A percentile compares a stretch with the other conserved stretches of the same genome.
Evolutionary conservation across 2,888 invertebrate species (phyloP).

Genomic region (Synanthedon tipuliformis): DNA sequence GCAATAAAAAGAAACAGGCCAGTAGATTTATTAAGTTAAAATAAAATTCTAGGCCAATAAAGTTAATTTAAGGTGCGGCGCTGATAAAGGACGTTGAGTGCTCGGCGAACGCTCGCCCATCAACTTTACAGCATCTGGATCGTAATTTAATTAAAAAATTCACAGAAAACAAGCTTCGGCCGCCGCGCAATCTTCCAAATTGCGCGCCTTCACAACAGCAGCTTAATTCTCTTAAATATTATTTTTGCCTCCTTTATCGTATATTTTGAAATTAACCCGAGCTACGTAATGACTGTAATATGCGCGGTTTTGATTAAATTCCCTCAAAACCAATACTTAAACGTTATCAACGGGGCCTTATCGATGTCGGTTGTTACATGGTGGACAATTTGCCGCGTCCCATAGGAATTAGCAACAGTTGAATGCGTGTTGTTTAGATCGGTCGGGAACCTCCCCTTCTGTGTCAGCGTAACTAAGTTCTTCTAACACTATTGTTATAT

Average conservation of each 20-base stretch:
- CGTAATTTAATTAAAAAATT: conserved; percentile 70
- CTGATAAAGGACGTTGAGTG: conserved; percentile 6
- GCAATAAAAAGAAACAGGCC: not conserved
- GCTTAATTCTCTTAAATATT: conserved; percentile 64
- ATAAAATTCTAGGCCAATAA: not conserved
- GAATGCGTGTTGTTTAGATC: conserved; percentile 1
- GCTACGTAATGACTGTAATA: conserved; percentile 56
- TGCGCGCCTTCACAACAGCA: conserved; percentile 48
- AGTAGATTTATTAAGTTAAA: not conserved
- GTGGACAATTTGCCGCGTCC: conserved; percentile 26
- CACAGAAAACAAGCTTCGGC: conserved; percentile 55
- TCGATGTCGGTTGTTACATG: conserved; percentile 17
- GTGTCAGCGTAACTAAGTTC: conserved; percentile 22
- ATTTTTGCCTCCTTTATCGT: conserved; percentile 60
- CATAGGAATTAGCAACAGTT: not conserved
- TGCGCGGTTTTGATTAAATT: conserved; percentile 58
- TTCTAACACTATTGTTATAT: conserved; percentile 15
- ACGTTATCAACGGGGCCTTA: conserved; percentile 45
- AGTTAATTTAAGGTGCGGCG: not conserved
- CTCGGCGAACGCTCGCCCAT: conserved; percentile 32
- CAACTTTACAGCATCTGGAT: conserved; percentile 51
- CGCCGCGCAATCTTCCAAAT: conserved; percentile 59
- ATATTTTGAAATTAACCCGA: conserved; percentile 63
- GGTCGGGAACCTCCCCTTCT: conserved; percentile 25
- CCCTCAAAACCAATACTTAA: conserved; percentile 65